phyloP scores from a whole-genome alignment of 2,113 vertebrate genomes.

The Falcunculus frontatus region DNA sequence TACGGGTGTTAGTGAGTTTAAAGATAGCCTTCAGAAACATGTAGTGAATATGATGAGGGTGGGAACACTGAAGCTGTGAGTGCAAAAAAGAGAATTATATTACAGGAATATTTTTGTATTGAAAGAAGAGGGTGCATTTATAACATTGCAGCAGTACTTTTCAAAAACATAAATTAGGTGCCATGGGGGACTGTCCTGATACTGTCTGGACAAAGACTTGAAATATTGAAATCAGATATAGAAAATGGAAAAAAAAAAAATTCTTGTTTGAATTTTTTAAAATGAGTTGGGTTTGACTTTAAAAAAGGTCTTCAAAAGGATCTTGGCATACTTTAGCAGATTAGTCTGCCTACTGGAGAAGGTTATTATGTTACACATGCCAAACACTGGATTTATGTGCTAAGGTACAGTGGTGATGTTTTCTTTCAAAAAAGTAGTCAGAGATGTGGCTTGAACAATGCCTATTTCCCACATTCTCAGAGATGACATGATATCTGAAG shows the following conservation, averaged over 20 bases:
- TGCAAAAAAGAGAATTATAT: background rate
- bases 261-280: background rate
- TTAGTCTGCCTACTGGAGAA: background rate
- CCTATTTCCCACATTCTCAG: background rate
- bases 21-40: background rate
- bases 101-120: background rate
- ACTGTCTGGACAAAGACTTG: background rate
- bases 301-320: background rate
- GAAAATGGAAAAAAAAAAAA: background rate
- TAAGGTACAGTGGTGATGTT: background rate
- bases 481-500: background rate
- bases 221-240: background rate
- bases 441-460: background rate
- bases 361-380: background rate
- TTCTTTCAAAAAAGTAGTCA: background rate
- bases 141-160: background rate
- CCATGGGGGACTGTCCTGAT: background rate
- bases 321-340: background rate
- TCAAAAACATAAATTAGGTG: background rate
- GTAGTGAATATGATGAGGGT: background rate
- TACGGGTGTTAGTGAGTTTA: background rate
- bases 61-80: background rate
- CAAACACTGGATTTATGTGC: background rate
- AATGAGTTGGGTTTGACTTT: background rate
- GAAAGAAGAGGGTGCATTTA: background rate